Evolutionary conservation across 2,113 vertebrate genomes (phyloP).

Genomic region (Zingel zingel): DNA sequence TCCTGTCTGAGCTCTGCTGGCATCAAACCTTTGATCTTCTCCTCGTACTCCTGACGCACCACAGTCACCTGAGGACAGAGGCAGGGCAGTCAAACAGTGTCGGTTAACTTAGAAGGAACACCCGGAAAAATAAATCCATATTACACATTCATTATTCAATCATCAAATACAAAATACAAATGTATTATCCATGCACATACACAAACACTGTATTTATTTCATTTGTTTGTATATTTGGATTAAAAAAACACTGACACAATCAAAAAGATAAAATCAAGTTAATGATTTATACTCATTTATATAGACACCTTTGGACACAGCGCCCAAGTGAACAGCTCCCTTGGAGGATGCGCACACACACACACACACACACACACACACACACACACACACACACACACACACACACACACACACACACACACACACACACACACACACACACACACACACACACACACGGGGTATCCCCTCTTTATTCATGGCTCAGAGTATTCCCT

Average conservation of each 20-base stretch:
- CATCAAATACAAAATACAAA: neutral
- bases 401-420: slow-evolving; percentile 29
- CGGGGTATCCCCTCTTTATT: slow-evolving; percentile 77
- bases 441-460: slow-evolving; percentile 21
- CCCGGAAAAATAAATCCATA: neutral
- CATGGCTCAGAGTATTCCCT: slow-evolving; percentile 74
- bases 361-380: neutral
- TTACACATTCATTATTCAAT: neutral
- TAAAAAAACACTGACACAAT: neutral
- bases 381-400: neutral
- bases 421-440: slow-evolving; percentile 23
- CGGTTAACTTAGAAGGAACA: neutral
- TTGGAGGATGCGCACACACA: neutral
- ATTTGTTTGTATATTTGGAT: neutral
- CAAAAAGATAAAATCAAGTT: slow-evolving; percentile 3
- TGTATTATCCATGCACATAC: neutral
- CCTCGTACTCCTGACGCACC: slow-evolving; percentile 91
- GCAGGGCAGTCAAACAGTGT: neutral
- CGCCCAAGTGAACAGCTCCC: slow-evolving; percentile 34
- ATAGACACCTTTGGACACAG: neutral
- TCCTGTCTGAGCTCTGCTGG: slow-evolving; percentile 90
- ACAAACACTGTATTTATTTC: neutral
- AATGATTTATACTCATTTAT: too few species aligned
- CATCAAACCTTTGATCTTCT: slow-evolving; percentile 92
- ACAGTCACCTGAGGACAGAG: slow-evolving; percentile 86